These are phyloP conservation scores for Cinclus cinclus DNA, from an alignment of 2,113 vertebrate genomes.

Conservation along the genomic window DNA sequence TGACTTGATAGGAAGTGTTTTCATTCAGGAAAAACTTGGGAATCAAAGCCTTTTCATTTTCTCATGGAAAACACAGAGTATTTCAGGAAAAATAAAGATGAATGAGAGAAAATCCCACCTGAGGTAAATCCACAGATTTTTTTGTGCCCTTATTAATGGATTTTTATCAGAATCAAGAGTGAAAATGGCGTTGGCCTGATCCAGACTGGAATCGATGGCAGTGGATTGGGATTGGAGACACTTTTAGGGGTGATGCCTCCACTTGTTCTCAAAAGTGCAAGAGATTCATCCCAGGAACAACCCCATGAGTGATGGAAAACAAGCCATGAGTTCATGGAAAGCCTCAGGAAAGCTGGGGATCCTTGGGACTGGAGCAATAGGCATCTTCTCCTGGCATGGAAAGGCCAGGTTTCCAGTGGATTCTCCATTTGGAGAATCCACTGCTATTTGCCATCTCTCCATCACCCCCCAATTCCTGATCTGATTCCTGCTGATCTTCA, in stretches of 20 bases:
- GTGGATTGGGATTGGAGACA: neutral
- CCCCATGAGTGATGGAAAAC: neutral
- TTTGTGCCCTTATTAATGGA: neutral
- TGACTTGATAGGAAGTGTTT: neutral
- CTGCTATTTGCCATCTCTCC: neutral
- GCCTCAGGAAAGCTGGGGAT: neutral
- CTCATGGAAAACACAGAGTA: neutral
- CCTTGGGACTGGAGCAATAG: neutral
- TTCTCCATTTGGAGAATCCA: rapidly evolving
- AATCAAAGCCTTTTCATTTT: neutral
- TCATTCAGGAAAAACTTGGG: neutral
- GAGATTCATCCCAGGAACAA: neutral
- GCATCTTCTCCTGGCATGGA: neutral
- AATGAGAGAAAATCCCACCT: neutral
- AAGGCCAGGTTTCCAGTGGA: neutral
- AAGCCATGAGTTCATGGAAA: neutral
- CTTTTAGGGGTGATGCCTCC: rapidly evolving
- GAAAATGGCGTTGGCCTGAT: neutral
- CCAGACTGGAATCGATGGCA: rapidly evolving
- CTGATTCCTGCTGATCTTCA: neutral
- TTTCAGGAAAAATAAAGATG: neutral
- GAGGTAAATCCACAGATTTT: neutral
- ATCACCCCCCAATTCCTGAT: neutral
- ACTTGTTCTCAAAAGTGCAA: neutral
- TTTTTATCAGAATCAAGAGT: neutral